Percentiles rank a stretch among this genome's conserved stretches.
These are phyloP conservation scores for Listronotus oregonensis DNA, from an alignment of 1,140 invertebrate genomes.

Conservation along the genomic window DNA sequence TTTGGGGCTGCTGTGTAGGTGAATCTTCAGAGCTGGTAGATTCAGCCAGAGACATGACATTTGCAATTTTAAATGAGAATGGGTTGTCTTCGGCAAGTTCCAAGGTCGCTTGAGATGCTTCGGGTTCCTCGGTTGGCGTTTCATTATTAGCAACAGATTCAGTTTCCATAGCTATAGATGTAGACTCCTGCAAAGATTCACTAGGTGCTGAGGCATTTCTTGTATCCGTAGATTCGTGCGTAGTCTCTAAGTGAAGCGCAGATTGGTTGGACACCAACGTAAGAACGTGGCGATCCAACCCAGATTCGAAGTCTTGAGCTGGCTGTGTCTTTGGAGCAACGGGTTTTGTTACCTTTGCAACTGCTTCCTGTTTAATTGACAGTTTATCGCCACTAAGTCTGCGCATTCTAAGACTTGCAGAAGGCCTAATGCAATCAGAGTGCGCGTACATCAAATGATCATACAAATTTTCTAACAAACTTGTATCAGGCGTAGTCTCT, in stretches of 20 bases:
- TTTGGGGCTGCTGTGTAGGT: background rate
- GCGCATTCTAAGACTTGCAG: conserved; percentile 31
- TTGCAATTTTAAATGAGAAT: conserved; percentile 45
- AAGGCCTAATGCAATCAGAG: conserved; percentile 24
- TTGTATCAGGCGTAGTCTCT: conserved; percentile 9
- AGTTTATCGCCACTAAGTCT: conserved; percentile 47
- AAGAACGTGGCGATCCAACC: background rate
- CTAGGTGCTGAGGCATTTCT: too few species aligned
- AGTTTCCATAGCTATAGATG: background rate
- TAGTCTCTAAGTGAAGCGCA: background rate
- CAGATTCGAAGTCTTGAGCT: conserved; percentile 1
- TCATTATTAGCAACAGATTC: background rate
- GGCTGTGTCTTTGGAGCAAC: background rate
- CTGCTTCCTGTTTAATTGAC: conserved; percentile 33
- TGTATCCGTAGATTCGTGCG: background rate
- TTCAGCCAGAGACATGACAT: conserved; percentile 46
- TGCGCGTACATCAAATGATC: conserved; percentile 39
- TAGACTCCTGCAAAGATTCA: too few species aligned
- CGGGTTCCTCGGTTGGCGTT: conserved; percentile 2
- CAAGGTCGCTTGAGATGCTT: background rate
- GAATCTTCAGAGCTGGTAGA: conserved; percentile 3
- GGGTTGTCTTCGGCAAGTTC: conserved; percentile 41
- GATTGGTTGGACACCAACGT: background rate
- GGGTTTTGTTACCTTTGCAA: background rate
- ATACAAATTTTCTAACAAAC: conserved; percentile 38